These are phyloP conservation scores for Tanytarsus gracilentus DNA, from an alignment of 2,888 invertebrate species.

Conservation along the genomic window DNA sequence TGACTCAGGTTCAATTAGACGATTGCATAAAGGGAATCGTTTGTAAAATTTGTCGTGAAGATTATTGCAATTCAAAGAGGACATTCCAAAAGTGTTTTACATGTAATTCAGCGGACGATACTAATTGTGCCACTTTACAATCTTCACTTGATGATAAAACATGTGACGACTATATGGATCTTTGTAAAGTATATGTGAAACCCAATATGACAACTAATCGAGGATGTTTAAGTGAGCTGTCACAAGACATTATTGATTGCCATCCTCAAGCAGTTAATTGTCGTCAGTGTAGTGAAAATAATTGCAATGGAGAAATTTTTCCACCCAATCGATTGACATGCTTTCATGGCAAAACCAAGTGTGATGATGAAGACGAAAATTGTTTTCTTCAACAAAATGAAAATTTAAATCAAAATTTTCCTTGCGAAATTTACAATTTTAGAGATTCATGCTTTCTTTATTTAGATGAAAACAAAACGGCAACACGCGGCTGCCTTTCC, in stretches of 20 bases:
- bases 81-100: not conserved
- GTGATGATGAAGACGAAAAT: not conserved
- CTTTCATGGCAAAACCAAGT: not conserved
- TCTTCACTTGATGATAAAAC: not conserved
- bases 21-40: too few species aligned
- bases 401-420: not conserved
- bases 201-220: slow-evolving; percentile 20
- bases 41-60: slow-evolving; percentile 16
- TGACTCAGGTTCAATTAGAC: too few species aligned
- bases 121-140: slow-evolving; percentile 9
- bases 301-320: slow-evolving; percentile 19
- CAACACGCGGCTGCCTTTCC: slow-evolving; percentile 2
- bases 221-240: slow-evolving; percentile 6
- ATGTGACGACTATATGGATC: slow-evolving; percentile 11
- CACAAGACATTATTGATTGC: not conserved
- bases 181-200: slow-evolving; percentile 17
- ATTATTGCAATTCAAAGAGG: slow-evolving; percentile 9
- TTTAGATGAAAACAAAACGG: not conserved
- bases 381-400: not conserved
- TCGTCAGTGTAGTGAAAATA: slow-evolving; percentile 1
- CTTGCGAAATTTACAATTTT: slow-evolving; percentile 20
- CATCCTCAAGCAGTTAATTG: not conserved
- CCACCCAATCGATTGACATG: slow-evolving; percentile 11
- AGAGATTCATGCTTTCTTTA: slow-evolving; percentile 15
- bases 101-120: slow-evolving; percentile 4